These are phyloP conservation scores for Vanessa tameamea DNA, from an alignment of 1,140 invertebrate species.

Conservation along the genomic window DNA sequence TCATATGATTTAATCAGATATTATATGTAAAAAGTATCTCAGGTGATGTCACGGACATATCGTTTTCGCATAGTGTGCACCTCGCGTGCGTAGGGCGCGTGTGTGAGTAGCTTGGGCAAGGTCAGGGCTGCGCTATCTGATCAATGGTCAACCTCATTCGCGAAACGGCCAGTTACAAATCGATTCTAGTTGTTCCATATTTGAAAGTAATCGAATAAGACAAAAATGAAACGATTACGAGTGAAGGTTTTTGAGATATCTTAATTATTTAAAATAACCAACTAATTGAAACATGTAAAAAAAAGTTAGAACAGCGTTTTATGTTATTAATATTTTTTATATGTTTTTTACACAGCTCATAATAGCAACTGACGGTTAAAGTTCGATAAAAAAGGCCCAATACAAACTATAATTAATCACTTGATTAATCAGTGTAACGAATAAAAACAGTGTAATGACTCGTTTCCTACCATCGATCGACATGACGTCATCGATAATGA, in stretches of 20 bases:
- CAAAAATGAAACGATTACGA: background rate
- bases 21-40: background rate
- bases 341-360: conserved; percentile 41
- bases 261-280: background rate
- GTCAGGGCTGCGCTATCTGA: conserved; percentile 76
- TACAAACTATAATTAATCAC: conserved; percentile 79
- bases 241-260: background rate
- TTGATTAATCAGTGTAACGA: conserved; percentile 79
- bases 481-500: conserved; percentile 73
- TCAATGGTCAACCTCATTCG: conserved; percentile 73
- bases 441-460: conserved; percentile 79
- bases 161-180: conserved; percentile 48
- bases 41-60: conserved; percentile 9
- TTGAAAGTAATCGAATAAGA: conserved; percentile 17
- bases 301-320: background rate
- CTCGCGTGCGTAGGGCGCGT: conserved; percentile 56
- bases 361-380: conserved; percentile 39
- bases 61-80: conserved; percentile 38
- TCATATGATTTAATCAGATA: too few relatives aligned
- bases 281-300: background rate
- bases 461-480: conserved; percentile 75
- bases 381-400: conserved; percentile 61
- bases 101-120: conserved; percentile 74
- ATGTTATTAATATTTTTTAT: conserved; percentile 22
- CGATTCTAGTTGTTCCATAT: conserved; percentile 34